Base-by-base conservation (phyloP, 1,140 invertebrate genomes). In the Thaumatotibia leucotreta region DNA sequence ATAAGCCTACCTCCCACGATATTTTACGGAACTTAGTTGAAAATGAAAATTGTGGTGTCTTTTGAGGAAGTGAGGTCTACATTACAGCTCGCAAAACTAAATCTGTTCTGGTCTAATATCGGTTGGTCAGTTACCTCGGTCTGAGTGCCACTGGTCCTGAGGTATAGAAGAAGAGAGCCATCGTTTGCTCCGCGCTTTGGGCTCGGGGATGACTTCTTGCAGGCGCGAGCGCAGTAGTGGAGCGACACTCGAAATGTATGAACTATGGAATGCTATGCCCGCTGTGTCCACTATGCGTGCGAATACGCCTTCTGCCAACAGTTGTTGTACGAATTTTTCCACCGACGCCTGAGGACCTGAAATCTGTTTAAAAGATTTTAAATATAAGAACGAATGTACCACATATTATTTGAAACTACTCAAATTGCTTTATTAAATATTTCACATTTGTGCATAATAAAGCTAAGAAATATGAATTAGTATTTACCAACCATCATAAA, bases 141-240 rank as follows among this genome's bases (percentile, higher is more conserved):
- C 75, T 0, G 84, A 81, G 23, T 93, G 91, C 97, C 97, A 98
- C 11, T 94, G 92, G 0, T 91, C 89, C 87, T 98, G 95, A 0
- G 97, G 96, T 72, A 99, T 95, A 8, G 98, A 99, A 11, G 96
- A 96, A 67, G 97, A 98, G 23, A 99, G 93, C 98, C 98, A 99
- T 67, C 94, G 94, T 0, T 92, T 73, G 1, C 95, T 94, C 54
- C 98, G 93, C 33, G 93, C 94, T 82, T 96, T 97, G 0, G 97
- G 95, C 63, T 92, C 93, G 0, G 94, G 93, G 65, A 99, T 96
- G 22, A 98, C 94, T 84, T 94, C 94, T 63, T 96, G 95, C 27
- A 99, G 93, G 64, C 93, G 94, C 65, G 93, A 91, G 50, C 94
- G 93, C 52, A 99, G 92, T 80, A 94, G 95, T 1, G 97, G 96